These are phyloP conservation scores for Lithophane ornitopus DNA, from an alignment of 2,888 invertebrate genomes.

Conservation along the genomic window DNA sequence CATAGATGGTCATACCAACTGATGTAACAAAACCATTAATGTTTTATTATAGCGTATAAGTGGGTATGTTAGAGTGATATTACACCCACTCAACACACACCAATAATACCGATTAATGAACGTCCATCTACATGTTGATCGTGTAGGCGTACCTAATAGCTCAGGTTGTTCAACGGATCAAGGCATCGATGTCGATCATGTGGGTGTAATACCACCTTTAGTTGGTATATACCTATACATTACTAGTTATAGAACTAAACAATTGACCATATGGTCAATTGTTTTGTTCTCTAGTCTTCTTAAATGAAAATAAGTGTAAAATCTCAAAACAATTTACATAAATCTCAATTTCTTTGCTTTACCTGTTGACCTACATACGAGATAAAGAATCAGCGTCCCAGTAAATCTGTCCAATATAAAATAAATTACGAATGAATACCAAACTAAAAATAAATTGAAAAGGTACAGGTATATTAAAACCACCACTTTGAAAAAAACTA, in stretches of 20 bases:
- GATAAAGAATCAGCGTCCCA: conserved; percentile 6
- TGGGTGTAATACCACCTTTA: neutral
- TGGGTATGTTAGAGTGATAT: neutral
- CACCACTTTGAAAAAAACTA: conserved; percentile 66
- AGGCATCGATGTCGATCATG: neutral
- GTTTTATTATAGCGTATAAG: neutral
- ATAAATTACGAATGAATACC: conserved; percentile 21
- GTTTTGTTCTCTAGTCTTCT: too few species aligned
- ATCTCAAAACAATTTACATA: conserved; percentile 29
- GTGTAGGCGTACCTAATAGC: neutral
- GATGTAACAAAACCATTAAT: neutral
- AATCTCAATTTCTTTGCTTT: conserved; percentile 32
- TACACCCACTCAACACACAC: neutral
- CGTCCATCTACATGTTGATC: neutral
- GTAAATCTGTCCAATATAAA: conserved; percentile 8
- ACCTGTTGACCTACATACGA: conserved; percentile 32
- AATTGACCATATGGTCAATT: too few species aligned
- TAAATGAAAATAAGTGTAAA: conserved; percentile 15
- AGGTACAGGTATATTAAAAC: conserved; percentile 51
- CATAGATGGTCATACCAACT: neutral
- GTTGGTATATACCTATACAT: neutral
- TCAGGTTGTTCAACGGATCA: neutral
- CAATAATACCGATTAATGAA: neutral
- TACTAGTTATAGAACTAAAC: neutral
- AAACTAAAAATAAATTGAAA: conserved; percentile 38